phyloP scores from a whole-genome alignment of 1,140 invertebrate genomes.

The Ceratina japonica region DNA sequence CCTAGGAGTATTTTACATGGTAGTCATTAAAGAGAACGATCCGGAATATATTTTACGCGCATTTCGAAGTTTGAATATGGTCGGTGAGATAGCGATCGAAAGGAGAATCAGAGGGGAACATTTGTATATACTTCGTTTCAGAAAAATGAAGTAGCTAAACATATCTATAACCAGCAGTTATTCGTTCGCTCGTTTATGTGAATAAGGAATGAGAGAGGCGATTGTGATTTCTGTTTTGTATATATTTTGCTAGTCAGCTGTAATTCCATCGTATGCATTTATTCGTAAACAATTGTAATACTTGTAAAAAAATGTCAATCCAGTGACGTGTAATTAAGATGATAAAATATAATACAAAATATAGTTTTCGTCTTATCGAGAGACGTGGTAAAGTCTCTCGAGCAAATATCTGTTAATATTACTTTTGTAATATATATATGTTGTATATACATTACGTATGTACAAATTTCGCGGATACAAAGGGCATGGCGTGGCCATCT shows the following conservation, averaged over 20 bases:
- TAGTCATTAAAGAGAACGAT: constrained; percentile 93
- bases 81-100: constrained; percentile 82
- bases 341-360: constrained; percentile 5
- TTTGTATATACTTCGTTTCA: constrained; percentile 83
- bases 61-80: constrained; percentile 82
- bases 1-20: constrained; percentile 90
- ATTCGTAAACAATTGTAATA: neutral
- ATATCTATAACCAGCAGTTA: no score
- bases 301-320: neutral
- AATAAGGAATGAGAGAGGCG: neutral
- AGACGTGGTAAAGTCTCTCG: no score
- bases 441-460: no score
- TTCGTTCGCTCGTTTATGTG: neutral
- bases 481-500: no score
- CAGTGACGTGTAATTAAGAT: neutral
- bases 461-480: no score
- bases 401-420: no score
- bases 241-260: neutral
- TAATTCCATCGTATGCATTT: neutral
- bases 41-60: constrained; percentile 85
- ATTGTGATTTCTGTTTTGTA: constrained; percentile 7
- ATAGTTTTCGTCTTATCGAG: neutral
- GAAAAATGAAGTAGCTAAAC: constrained; percentile 11
- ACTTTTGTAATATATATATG: neutral
- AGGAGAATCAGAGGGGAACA: constrained; percentile 87